These are phyloP conservation scores for Nesoenas mayeri DNA, from an alignment of 2,113 vertebrate genomes.

Conservation along the genomic window DNA sequence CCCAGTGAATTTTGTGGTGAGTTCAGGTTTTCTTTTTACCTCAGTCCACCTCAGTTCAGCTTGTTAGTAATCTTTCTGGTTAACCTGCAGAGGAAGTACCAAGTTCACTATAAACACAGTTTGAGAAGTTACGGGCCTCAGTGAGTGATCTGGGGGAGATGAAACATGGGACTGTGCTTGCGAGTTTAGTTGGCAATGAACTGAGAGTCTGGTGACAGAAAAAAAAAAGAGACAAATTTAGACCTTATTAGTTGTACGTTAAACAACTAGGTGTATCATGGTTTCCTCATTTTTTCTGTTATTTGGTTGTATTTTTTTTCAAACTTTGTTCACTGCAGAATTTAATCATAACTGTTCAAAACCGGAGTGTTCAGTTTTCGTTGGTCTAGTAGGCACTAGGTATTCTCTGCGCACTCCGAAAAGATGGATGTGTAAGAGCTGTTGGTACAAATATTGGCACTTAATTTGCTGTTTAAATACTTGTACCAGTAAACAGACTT, in stretches of 20 bases:
- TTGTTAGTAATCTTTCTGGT: not conserved
- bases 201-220: not conserved
- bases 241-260: not conserved
- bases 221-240: not conserved
- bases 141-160: not conserved
- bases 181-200: not conserved
- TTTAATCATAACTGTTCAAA: not conserved
- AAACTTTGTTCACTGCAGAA: not conserved
- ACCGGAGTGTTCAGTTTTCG: not conserved
- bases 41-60: not conserved
- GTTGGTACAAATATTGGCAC: not conserved
- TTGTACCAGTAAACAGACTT: not conserved
- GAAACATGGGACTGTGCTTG: not conserved
- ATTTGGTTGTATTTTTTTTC: not conserved
- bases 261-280: not conserved
- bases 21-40: not conserved
- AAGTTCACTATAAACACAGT: not conserved
- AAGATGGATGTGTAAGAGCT: not conserved
- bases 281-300: not conserved
- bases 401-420: not conserved
- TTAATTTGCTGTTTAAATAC: not conserved
- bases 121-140: not conserved
- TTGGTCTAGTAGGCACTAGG: not conserved
- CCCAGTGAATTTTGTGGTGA: not conserved
- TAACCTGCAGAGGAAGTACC: not conserved